Conservation (phyloP, 2,113 vertebrate species). For the Prolemur simus region DNA sequence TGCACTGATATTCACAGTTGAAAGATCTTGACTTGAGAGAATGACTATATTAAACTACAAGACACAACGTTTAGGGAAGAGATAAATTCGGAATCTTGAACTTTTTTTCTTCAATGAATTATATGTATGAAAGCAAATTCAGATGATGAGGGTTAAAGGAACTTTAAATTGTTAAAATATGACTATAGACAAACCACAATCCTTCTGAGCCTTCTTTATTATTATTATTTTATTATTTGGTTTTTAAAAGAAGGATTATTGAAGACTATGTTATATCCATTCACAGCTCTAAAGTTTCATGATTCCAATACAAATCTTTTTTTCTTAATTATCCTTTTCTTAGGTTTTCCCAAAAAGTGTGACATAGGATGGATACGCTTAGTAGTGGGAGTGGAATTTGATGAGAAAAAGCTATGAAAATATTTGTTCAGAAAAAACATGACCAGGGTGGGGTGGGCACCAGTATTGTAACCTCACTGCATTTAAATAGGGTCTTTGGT, state of each 20-base stretch:
- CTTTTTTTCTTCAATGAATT: constrained; percentile 8
- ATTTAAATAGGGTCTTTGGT: constrained; percentile 33
- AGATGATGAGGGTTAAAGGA: neutral
- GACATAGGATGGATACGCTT: neutral
- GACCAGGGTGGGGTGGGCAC: neutral
- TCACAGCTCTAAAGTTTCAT: neutral
- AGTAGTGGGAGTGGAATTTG: neutral
- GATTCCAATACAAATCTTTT: neutral
- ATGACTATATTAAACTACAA: constrained; percentile 12
- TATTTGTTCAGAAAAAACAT: constrained; percentile 28
- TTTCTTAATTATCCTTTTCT: neutral
- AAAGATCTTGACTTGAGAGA: constrained; percentile 29
- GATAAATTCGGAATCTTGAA: neutral
- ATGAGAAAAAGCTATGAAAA: constrained; percentile 39
- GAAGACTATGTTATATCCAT: neutral
- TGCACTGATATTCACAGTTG: neutral
- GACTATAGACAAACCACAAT: neutral
- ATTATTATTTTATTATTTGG: neutral
- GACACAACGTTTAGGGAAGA: constrained; percentile 20
- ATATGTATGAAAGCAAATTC: neutral
- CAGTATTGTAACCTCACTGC: neutral
- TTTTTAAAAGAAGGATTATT: neutral
- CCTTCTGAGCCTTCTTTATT: neutral
- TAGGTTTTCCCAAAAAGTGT: neutral
- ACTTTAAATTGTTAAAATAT: neutral